Evolutionary conservation across 2,797 vertebrate genomes (phyloP), one percentile per base, ranked within the genome.

Genomic region (Manis javanica): DNA sequence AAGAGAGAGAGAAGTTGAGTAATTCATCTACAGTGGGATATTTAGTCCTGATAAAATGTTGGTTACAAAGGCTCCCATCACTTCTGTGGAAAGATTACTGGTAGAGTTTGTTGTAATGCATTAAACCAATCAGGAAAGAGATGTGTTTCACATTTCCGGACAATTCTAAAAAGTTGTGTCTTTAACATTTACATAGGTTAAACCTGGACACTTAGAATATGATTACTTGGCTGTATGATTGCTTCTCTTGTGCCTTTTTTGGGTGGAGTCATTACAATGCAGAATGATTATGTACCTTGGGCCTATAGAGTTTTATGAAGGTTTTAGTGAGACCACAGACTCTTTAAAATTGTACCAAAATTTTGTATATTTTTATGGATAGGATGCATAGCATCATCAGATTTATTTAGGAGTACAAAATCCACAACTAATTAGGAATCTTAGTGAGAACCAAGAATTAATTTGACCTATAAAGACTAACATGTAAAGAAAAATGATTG

Each of bases 261-360:
- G 3, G 66, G 42, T 55, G 42, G 31, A 57, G 13, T 26, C 13
- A 49, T 55, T 91, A 46, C 29, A 79, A 21, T 74, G 23, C 37
- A 75, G 55, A 86, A 14, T 79, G 24, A 26, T 81, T 93, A 39
- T 39, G 37, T 39, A 39, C 37, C 37, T 39, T 86, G 57, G 23
- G 34, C 46, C 46, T 51, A 2, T 64, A 57, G 42, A 69, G 15
- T 24, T 87, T 74, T 92, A 86, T 51, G 72, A 12, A 69, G n/a
- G 23, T 2, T 51, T 90, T 84, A 42, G 49, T 49, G 46, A 94
- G 64, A 84, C 46, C 21, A 63, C 2, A 0, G 87, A 71, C 55
- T 87, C 74, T 87, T 95, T 79, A 79, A 94, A 85, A 85, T 18
- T 87, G 13, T 42, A 46, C 31, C 81, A 86, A 88, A 94, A 84